Evolutionary conservation across 2,113 vertebrate species (phyloP), one percentile per base, ranked within the genome.

Genomic region (Gambusia holbrooki): DNA sequence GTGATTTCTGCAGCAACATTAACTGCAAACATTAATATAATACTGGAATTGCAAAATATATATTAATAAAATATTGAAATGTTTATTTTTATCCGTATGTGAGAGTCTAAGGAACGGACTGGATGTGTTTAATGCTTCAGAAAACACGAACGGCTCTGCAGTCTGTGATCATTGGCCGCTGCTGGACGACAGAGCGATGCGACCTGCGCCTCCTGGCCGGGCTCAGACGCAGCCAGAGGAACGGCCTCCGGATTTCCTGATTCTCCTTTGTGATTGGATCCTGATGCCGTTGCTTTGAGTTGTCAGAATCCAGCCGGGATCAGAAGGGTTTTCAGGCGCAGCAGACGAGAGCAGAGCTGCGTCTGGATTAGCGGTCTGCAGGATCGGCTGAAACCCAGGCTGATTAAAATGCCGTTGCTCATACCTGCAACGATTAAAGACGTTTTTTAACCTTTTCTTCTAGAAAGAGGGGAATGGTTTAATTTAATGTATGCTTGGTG

Each of bases 401-500:
- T 88, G 78, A 93, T 94, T 93, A 93, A 90, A 91, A 87, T 87
- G 80, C 77, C 69, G 58, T 89, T 94, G 69, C 87, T 87, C 84
- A 79, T 79, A 94, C 91, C 92, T 93, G 89, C 87, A 86, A 75
- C 83, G 80, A 90, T 94, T 91, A 91, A 92, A 65, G 85, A 82
- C 66, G 9, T 71, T 72, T 77, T 82, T 82, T 88, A 79, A 88
- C 87, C 87, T 79, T 79, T 74, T 81, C 75, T 85, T 77, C 84
- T 71, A 74, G 81, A 70, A 74, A 61, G 29, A 10, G 54, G 40
- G 79, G 61, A 72, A 71, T 84, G 81, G 81, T 90, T 93, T 95
- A 93, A 94, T 94, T 94, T 94, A 94, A 95, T 94, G 91, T 92
- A 90, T 92, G 84, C 93, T 84, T 33, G 65, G 27, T 86, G 73